Percentiles rank a stretch among this genome's conserved stretches.
Conservation (phyloP, 2,113 vertebrate species). For the Mesoclemmys tuberculata region DNA sequence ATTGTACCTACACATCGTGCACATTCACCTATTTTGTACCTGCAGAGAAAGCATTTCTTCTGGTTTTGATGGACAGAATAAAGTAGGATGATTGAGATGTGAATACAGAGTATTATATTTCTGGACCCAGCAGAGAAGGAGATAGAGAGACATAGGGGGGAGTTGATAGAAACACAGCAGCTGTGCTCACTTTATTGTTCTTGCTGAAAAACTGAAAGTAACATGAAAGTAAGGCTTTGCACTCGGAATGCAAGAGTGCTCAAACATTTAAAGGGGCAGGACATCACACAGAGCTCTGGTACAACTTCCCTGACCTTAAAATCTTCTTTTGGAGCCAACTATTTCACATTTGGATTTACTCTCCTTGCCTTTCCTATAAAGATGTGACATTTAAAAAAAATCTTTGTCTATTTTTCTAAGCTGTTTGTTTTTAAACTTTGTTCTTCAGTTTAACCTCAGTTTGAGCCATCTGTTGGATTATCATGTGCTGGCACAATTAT, state of each 20-base stretch:
- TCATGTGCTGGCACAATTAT: conserved; percentile 10
- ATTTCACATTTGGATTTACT: not conserved
- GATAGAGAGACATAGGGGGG: not conserved
- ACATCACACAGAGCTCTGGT: not conserved
- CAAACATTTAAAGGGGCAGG: not conserved
- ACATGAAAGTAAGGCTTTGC: not conserved
- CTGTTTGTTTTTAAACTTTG: not conserved
- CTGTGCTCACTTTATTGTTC: not conserved
- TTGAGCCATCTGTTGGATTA: conserved; percentile 20
- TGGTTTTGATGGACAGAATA: not conserved
- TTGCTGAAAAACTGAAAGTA: not conserved
- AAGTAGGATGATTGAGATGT: not conserved
- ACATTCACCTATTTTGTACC: not conserved
- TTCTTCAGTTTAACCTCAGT: not conserved
- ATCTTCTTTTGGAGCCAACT: not conserved
- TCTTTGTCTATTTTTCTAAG: conserved; percentile 20
- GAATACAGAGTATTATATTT: not conserved
- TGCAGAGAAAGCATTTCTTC: not conserved
- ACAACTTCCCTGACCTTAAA: not conserved
- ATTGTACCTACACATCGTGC: not conserved
- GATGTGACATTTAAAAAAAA: not conserved
- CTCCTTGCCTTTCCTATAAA: not conserved
- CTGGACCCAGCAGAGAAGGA: not conserved
- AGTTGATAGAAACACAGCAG: not conserved
- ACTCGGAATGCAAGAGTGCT: not conserved